A percentile compares a stretch with the other conserved stretches of the same genome.
phyloP scores from a whole-genome alignment of 2,888 invertebrate genomes.

The Criorhina ranunculi region DNA sequence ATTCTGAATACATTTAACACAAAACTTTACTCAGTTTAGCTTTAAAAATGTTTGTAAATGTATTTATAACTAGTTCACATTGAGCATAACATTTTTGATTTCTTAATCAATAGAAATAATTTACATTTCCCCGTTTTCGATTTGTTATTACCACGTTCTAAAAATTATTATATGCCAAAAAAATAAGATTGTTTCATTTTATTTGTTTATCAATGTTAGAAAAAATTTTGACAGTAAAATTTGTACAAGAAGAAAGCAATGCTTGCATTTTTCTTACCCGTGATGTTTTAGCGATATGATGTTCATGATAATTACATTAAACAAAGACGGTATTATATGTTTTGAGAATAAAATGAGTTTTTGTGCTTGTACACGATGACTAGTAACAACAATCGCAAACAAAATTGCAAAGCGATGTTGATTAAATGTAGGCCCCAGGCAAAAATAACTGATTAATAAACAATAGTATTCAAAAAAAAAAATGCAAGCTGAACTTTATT shows the following conservation, averaged over 20 bases:
- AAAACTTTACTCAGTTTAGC: constrained; percentile 31
- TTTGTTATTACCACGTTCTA: constrained; percentile 35
- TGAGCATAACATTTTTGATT: constrained; percentile 48
- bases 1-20: constrained; percentile 35
- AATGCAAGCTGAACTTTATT: constrained; percentile 63
- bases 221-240: constrained; percentile 50
- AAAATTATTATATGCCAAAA: constrained; percentile 32
- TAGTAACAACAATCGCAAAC: constrained; percentile 57
- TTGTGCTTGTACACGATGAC: constrained; percentile 41
- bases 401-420: constrained; percentile 22
- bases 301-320: constrained; percentile 9
- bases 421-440: constrained; percentile 35
- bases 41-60: constrained; percentile 29
- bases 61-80: constrained; percentile 41
- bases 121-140: constrained; percentile 36
- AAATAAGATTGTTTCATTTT: constrained; percentile 16
- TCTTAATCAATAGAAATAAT: constrained; percentile 45
- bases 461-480: constrained; percentile 45
- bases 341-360: constrained; percentile 26
- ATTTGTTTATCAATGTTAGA: constrained; percentile 41
- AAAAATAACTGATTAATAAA: constrained; percentile 29
- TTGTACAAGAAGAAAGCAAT: constrained; percentile 54
- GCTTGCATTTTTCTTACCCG: constrained; percentile 46
- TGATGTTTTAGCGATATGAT: constrained; percentile 28
- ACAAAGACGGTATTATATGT: constrained; percentile 2